phyloP scores from a whole-genome alignment of 2,113 vertebrate genomes.

The Chaetura pelagica region DNA sequence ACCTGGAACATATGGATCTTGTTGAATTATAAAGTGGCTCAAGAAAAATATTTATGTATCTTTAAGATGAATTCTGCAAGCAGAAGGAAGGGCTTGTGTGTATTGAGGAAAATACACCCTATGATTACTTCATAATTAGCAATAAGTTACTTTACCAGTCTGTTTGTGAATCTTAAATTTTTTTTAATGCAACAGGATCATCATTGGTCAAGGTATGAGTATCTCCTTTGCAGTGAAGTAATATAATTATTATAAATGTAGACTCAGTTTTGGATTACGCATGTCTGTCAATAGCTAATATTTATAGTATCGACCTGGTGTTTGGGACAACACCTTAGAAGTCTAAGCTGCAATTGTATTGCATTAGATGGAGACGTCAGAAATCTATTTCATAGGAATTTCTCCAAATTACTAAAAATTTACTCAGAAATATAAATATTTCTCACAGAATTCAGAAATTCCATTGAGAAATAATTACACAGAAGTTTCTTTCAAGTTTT shows the following conservation, averaged over 20 bases:
- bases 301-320: background rate
- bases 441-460: background rate
- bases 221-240: background rate
- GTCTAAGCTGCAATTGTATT: background rate
- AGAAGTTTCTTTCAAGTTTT: background rate
- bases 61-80: background rate
- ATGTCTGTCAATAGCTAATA: background rate
- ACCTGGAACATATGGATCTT: background rate
- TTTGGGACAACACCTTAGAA: background rate
- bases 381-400: background rate
- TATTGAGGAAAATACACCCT: background rate
- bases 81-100: background rate
- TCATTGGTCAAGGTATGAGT: background rate
- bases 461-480: background rate
- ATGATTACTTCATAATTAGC: background rate
- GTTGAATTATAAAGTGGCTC: background rate
- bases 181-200: background rate
- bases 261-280: background rate
- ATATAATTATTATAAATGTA: background rate
- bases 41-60: background rate
- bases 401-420: background rate
- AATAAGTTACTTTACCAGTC: background rate
- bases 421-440: background rate
- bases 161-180: background rate
- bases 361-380: background rate